Conservation (phyloP, 2,797 vertebrate genomes). For the Danio choprae region DNA sequence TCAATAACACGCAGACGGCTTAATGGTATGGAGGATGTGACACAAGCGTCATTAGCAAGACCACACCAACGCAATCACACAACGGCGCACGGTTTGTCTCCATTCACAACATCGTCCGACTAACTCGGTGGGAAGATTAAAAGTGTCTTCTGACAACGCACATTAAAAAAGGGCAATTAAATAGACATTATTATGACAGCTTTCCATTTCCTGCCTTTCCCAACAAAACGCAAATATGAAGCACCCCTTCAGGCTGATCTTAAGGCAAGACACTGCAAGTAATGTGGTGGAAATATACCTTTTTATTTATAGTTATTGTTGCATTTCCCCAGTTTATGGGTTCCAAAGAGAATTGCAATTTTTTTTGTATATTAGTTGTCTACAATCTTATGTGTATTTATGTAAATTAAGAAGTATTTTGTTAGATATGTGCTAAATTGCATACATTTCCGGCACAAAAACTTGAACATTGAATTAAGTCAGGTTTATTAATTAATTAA, state of each 20-base stretch:
- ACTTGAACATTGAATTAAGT: too few relatives aligned
- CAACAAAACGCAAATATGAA: constrained; percentile 39
- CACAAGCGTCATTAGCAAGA: constrained; percentile 67
- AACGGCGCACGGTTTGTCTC: constrained; percentile 43
- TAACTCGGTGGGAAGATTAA: constrained; percentile 37
- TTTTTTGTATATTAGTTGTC: too few relatives aligned
- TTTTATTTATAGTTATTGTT: too few relatives aligned
- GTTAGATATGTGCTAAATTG: too few relatives aligned
- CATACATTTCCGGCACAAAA: too few relatives aligned
- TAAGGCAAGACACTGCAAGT: too few relatives aligned
- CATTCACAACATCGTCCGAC: constrained; percentile 39
- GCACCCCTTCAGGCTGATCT: constrained; percentile 22
- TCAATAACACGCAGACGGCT: constrained; percentile 21
- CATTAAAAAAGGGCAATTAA: constrained; percentile 34
- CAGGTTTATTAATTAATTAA: too few relatives aligned
- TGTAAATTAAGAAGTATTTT: too few relatives aligned
- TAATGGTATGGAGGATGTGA: constrained; percentile 47
- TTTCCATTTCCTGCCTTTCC: neutral
- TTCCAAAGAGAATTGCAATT: too few relatives aligned
- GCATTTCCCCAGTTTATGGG: too few relatives aligned
- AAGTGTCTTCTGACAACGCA: constrained; percentile 21
- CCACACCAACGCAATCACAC: constrained; percentile 49
- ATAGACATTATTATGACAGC: neutral
- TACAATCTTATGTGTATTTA: too few relatives aligned
- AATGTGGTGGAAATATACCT: too few relatives aligned